Base-by-base conservation (phyloP, 2,797 vertebrate genomes). In the Alcedo atthis region DNA sequence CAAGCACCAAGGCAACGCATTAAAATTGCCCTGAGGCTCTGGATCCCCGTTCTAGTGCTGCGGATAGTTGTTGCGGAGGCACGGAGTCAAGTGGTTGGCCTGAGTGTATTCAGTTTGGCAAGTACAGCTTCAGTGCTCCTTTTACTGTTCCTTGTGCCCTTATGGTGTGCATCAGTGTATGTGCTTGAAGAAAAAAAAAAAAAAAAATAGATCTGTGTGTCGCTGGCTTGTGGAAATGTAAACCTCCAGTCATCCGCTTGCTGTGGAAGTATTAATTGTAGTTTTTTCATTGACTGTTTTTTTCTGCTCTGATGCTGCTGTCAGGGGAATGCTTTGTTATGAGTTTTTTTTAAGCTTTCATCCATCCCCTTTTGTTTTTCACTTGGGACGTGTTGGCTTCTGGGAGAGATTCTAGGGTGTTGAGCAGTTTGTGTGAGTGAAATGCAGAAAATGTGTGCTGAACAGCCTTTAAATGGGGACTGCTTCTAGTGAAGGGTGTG, bases 31-130 rank as follows among this genome's bases (percentile, higher is more conserved):
- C 96, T 99, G 98, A 97, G 98, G 61, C 98, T 99, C 96, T 99
- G 99, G 99, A 98, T 99, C 91, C 99, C 99, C 1, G 98, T 99
- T 94, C 98, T 99, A 97, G 98, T 99, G 98, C 98, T 99, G 93
- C 98, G 99, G 98, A 99, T 99, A 96, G 99, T 99, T 93, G 98
- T 98, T 95, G 99, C 98, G 89, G 98, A 98, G 80, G 97, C 97
- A 95, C 95, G 97, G 96, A 97, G 97, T 95, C 95, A 95, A 96
- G 92, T 94, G 91, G 90, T 89, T 96, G 96, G 94, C 96, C 97
- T 95, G 94, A 95, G 94, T 94, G 85, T 95, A 22, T 91, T 97
- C 92, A 46, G 95, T 95, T 97, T 96, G 98, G 98, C 98, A 98
- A 98, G 98, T 98, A 98, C 94, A 97, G 90, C 76, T 97, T 97